A percentile compares a stretch with the other conserved stretches of the same genome.
These are phyloP conservation scores for Trichogramma dendrolimi DNA, from an alignment of 2,888 invertebrate species.

Conservation along the genomic window DNA sequence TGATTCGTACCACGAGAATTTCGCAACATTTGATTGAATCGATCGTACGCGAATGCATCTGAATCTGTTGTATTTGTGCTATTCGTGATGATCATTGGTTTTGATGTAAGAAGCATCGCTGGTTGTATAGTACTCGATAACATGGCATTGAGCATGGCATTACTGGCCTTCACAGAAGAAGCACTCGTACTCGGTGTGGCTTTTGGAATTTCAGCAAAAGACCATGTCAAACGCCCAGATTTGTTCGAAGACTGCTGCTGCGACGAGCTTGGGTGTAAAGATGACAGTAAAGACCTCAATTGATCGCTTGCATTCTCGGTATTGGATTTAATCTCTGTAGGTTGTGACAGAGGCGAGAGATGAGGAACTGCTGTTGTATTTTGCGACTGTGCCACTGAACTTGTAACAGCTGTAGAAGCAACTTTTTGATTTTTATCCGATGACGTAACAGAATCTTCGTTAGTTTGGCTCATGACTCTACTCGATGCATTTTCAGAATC, in stretches of 20 bases:
- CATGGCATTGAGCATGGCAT: slow-evolving; percentile 51
- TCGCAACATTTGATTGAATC: slow-evolving; percentile 25
- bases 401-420: slow-evolving; percentile 18
- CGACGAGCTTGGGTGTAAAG: slow-evolving; percentile 57
- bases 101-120: too few relatives aligned
- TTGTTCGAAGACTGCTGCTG: slow-evolving; percentile 30
- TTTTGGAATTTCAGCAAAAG: slow-evolving; percentile 27
- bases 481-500: slow-evolving; percentile 14
- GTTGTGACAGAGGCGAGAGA: slow-evolving; percentile 68
- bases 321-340: slow-evolving; percentile 67
- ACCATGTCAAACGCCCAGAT: slow-evolving; percentile 34
- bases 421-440: slow-evolving; percentile 11
- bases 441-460: slow-evolving; percentile 27
- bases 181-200: slow-evolving; percentile 31
- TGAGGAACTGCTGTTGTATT: slow-evolving; percentile 60
- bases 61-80: slow-evolving; percentile 6
- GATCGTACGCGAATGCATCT: slow-evolving; percentile 37
- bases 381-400: slow-evolving; percentile 43
- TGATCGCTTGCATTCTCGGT: slow-evolving; percentile 71
- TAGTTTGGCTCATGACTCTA: slow-evolving; percentile 15
- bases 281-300: slow-evolving; percentile 64
- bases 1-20: slow-evolving; percentile 21
- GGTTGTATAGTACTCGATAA: slow-evolving; percentile 41
- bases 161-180: slow-evolving; percentile 32
- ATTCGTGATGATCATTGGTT: slow-evolving; percentile 2